Evolutionary conservation across 2,113 vertebrate species (phyloP), one percentile per base, ranked within the genome.

Genomic region (Sylvilagus bachmani): DNA sequence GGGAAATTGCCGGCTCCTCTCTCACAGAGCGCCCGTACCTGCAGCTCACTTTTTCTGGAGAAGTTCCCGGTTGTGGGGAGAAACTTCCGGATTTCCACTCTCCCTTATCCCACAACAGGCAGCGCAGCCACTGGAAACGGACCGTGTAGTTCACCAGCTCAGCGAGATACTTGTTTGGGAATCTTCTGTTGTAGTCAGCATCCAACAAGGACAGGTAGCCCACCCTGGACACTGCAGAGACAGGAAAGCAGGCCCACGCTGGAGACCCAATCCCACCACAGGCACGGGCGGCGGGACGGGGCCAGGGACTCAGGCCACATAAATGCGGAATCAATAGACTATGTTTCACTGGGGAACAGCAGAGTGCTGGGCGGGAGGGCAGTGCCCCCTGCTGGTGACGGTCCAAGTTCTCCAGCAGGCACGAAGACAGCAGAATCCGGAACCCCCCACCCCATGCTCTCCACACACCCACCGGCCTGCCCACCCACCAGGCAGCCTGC

Each of bases 201-300:
- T 98, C 98, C 5, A 99, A 86, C 38, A 99, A 93, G 3, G 98
- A 98, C 73, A 99, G 69, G 91, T 99, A 98, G 14, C 95, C 98
- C 12, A 94, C 71, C 1, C 95, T 97, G 91, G 96, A 98, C 89
- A 83, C 95, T 97, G 94, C 70, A 36, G 36, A 33, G 22, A 27
- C 67, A 22, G 90, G 44, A 83, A 5, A 25, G 3, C 13, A 51
- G n/a, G 7, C 12, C 36, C 29, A 6, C 6, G 5, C 24, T 58
- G 24, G 27, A 31, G 22, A 19, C 25, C 8, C 44, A 4, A 33
- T 0, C 16, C 11, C 21, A n/a, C 44, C 0, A 3, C 17, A 22
- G 9, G 10, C 17, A 6, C 8, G 10, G 53, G 7, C 1, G 29
- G 21, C 13, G 0, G 62, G 29, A 11, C 3, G 10, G 1, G 10